Evolutionary conservation across 2,797 vertebrate genomes (phyloP).

Genomic region (Apodemus agrarius): DNA sequence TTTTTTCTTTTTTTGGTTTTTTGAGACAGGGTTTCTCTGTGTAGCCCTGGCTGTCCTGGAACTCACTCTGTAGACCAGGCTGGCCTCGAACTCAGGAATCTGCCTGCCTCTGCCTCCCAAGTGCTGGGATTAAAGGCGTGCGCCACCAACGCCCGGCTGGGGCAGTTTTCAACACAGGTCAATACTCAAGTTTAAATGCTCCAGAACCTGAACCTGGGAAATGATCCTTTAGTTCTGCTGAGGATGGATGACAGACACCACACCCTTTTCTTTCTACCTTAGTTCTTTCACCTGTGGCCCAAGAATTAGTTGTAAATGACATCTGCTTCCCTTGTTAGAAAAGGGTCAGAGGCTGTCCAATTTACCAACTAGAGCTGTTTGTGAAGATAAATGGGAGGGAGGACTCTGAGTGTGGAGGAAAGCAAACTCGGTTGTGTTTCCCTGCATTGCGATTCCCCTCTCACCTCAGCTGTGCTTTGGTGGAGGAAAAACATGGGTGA

Average conservation of each 20-base stretch:
- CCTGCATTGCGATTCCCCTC: background rate
- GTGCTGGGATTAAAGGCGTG: too few species aligned
- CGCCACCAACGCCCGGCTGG: too few species aligned
- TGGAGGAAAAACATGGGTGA: background rate
- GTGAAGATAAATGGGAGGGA: background rate
- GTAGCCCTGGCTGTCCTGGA: too few species aligned
- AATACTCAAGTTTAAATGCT: background rate
- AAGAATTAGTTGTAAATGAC: background rate
- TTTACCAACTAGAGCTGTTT: background rate
- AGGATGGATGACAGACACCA: background rate
- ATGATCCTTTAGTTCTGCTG: background rate
- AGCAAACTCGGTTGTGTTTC: background rate
- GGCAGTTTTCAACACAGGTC: rapidly evolving
- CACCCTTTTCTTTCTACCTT: background rate
- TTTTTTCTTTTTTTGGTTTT: too few species aligned
- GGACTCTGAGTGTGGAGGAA: background rate
- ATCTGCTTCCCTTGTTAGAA: background rate
- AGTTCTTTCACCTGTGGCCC: background rate
- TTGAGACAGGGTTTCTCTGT: too few species aligned
- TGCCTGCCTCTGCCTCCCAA: too few species aligned
- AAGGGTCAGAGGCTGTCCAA: background rate
- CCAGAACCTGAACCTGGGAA: background rate
- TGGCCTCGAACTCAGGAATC: too few species aligned
- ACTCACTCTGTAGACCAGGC: too few species aligned
- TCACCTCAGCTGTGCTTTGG: background rate